A percentile compares a stretch with the other conserved stretches of the same genome.
Conservation (phyloP, 2,113 vertebrate species). For the Neoarius graeffei region DNA sequence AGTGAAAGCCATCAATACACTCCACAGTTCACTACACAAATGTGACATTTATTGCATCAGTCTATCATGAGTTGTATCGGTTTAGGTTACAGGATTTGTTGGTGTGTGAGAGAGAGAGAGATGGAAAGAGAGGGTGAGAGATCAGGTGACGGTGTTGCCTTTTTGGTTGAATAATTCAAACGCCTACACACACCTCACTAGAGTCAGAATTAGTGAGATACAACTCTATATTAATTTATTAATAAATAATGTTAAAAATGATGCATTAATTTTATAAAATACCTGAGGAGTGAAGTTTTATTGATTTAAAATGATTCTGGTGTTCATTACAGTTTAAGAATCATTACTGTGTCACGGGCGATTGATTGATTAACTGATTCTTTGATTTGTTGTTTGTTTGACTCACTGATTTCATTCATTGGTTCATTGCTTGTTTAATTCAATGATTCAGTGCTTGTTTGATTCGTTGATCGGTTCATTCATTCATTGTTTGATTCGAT, state of each 20-base stretch:
- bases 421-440: neutral
- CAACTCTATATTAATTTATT: neutral
- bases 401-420: neutral
- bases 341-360: neutral
- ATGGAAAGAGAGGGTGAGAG: neutral
- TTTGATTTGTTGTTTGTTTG: neutral
- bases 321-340: neutral
- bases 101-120: neutral
- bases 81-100: constrained; percentile 29
- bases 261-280: neutral
- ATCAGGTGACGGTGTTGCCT: constrained; percentile 39
- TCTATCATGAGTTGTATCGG: constrained; percentile 2
- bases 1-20: constrained; percentile 1
- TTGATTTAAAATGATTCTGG: neutral
- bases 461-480: neutral
- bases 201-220: neutral
- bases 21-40: constrained; percentile 21
- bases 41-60: constrained; percentile 23
- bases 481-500: neutral
- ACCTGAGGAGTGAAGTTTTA: neutral
- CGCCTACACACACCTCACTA: neutral
- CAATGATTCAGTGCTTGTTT: neutral
- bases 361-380: neutral
- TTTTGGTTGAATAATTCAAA: constrained; percentile 46
- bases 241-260: neutral